Evolutionary conservation across 2,888 invertebrate species (phyloP).

Genomic region (Sarcophaga carnaria): DNA sequence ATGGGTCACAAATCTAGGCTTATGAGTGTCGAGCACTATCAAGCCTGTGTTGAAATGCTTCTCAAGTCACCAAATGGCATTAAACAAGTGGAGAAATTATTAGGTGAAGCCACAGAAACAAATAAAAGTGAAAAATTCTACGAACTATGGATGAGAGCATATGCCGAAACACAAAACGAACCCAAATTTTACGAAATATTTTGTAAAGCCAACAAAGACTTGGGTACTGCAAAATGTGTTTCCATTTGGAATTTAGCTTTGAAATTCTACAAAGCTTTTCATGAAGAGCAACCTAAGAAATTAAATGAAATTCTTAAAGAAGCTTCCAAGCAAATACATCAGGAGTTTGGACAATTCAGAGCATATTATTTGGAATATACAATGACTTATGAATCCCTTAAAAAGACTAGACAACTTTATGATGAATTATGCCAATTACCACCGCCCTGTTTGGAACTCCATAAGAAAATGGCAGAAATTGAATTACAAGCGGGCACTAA

Average conservation of each 20-base stretch:
- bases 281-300: conserved; percentile 73
- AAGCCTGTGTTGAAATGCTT: conserved; percentile 81
- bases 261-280: conserved; percentile 76
- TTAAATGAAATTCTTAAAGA: conserved; percentile 75
- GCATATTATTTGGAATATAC: conserved; percentile 76
- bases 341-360: conserved; percentile 76
- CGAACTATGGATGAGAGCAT: conserved; percentile 82
- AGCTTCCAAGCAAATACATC: conserved; percentile 73
- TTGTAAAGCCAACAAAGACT: conserved; percentile 75
- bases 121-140: conserved; percentile 82
- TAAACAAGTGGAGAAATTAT: conserved; percentile 71
- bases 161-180: conserved; percentile 80
- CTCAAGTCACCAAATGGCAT: conserved; percentile 73
- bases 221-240: conserved; percentile 72
- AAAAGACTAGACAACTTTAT: conserved; percentile 85
- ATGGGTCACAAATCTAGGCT: conserved; percentile 82
- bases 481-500: conserved; percentile 77
- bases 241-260: conserved; percentile 77
- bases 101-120: conserved; percentile 82
- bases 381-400: conserved; percentile 77
- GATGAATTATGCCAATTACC: conserved; percentile 84
- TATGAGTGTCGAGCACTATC: conserved; percentile 83
- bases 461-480: conserved; percentile 84
- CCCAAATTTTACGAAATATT: conserved; percentile 81
- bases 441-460: conserved; percentile 85